These are phyloP conservation scores for Synergus japonicus DNA, from an alignment of 2,888 invertebrate genomes.

Conservation along the genomic window DNA sequence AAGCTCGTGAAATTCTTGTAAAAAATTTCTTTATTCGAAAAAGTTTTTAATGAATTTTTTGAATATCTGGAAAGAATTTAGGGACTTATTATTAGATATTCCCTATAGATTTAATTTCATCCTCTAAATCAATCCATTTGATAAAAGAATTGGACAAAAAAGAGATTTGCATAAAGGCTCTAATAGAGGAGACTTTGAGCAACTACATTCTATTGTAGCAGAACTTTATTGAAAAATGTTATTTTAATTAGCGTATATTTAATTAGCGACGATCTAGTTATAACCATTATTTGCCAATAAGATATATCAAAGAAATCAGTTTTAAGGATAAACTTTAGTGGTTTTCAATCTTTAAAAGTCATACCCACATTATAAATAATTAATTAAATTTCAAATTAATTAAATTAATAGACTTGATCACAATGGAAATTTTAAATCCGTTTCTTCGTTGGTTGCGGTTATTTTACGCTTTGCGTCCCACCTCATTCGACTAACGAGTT, in stretches of 20 bases:
- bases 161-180: background rate
- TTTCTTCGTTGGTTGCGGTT: background rate
- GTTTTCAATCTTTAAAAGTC: too few species aligned
- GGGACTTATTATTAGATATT: background rate
- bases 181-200: background rate
- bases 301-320: too few species aligned
- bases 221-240: background rate
- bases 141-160: background rate
- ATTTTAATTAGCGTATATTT: background rate
- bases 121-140: too few species aligned
- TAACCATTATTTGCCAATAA: too few species aligned
- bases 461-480: background rate
- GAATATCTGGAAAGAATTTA: background rate
- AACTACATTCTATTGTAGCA: background rate
- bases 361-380: too few species aligned
- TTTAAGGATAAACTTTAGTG: too few species aligned
- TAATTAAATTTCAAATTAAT: background rate
- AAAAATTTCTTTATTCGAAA: background rate
- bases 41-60: background rate
- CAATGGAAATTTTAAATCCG: background rate
- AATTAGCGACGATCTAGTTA: background rate
- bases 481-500: background rate
- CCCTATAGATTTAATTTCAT: background rate
- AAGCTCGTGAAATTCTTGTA: background rate
- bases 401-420: background rate